A percentile compares a stretch with the other conserved stretches of the same genome.
Conservation (phyloP, 2,797 vertebrate genomes). For the Megaceryle alcyon region DNA sequence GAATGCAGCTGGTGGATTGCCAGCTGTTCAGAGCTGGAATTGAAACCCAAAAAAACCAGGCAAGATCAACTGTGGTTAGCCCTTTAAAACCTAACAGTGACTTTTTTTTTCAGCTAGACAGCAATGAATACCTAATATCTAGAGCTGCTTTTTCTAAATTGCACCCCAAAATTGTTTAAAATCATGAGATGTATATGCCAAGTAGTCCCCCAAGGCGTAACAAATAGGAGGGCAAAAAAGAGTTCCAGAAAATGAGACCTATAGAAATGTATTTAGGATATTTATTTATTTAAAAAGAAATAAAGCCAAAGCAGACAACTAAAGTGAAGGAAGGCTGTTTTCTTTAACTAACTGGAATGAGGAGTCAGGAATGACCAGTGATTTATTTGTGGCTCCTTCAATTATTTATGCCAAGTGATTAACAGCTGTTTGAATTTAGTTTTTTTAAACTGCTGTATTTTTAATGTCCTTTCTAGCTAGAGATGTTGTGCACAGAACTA, state of each 20-base stretch:
- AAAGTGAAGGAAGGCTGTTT: background rate
- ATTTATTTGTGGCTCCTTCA: background rate
- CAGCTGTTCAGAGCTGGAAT: background rate
- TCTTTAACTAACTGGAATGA: background rate
- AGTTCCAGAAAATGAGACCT: background rate
- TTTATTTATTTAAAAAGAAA: background rate
- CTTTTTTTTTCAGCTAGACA: background rate
- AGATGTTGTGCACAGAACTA: background rate
- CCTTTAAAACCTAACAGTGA: background rate
- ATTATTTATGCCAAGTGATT: background rate
- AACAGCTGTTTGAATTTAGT: background rate
- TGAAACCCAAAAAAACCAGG: background rate
- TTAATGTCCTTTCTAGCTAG: background rate
- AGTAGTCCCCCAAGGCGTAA: background rate
- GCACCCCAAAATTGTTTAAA: background rate
- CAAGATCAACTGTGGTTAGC: accelerated
- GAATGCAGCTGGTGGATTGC: background rate
- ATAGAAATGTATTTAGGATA: background rate
- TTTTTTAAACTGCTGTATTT: background rate
- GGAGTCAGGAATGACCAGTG: background rate
- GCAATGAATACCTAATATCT: background rate
- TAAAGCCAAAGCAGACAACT: background rate
- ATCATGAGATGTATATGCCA: background rate
- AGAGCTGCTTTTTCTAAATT: background rate
- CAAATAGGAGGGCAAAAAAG: background rate